Conservation (phyloP, 2,113 vertebrate species). For the Pelobates fuscus region DNA sequence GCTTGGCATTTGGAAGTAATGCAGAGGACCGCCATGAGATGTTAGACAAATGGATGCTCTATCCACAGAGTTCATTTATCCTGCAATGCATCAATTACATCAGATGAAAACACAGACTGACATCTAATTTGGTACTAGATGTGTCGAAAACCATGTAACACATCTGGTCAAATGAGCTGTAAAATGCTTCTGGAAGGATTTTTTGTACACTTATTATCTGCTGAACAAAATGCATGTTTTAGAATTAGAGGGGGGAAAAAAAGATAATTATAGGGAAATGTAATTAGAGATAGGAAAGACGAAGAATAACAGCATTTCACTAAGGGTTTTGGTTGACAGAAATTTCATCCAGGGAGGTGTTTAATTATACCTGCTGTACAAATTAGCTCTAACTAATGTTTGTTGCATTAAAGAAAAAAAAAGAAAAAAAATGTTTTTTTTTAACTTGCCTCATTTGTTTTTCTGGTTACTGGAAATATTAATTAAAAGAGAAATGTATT, state of each 20-base stretch:
- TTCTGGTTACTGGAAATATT: no score
- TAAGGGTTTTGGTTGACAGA: not conserved
- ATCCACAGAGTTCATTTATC: not conserved
- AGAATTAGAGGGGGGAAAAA: not conserved
- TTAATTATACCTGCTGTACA: slow-evolving; percentile 2
- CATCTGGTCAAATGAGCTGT: slow-evolving; percentile 22
- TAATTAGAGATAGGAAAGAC: not conserved
- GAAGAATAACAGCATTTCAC: not conserved
- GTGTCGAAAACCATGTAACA: slow-evolving; percentile 10
- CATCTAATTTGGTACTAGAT: slow-evolving; percentile 33
- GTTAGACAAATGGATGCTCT: not conserved
- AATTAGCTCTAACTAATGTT: slow-evolving; percentile 7
- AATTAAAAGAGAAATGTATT: no score
- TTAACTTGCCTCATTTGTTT: no score
- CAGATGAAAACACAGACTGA: slow-evolving; percentile 18
- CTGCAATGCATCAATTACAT: slow-evolving; percentile 7
- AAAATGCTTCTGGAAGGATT: slow-evolving; percentile 22
- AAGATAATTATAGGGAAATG: slow-evolving; percentile 18
- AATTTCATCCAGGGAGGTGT: not conserved
- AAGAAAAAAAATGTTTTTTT: no score
- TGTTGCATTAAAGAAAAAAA: no score
- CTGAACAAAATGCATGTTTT: slow-evolving; percentile 12
- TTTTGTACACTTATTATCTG: slow-evolving; percentile 2
- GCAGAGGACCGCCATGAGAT: not conserved
- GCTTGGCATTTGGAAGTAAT: not conserved